These are phyloP conservation scores for Gobiocypris rarus DNA, from an alignment of 2,113 vertebrate species.

Conservation along the genomic window DNA sequence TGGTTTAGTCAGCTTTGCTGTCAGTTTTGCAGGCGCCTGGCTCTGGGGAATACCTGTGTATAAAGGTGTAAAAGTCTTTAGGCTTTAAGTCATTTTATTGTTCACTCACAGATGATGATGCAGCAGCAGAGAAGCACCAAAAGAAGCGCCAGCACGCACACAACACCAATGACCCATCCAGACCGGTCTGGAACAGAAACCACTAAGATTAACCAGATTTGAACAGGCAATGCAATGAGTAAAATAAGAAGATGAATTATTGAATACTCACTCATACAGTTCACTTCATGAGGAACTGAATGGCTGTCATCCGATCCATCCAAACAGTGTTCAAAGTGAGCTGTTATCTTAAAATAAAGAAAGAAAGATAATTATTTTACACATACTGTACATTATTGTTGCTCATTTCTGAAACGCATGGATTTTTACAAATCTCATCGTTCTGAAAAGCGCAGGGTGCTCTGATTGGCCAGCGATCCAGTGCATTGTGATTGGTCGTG, in stretches of 20 bases:
- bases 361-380: too few relatives aligned
- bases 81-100: background rate
- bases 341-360: background rate
- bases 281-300: background rate
- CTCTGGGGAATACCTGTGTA: too few relatives aligned
- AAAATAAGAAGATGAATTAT: background rate
- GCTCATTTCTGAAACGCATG: too few relatives aligned
- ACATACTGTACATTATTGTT: too few relatives aligned
- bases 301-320: rapidly evolving
- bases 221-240: background rate
- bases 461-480: too few relatives aligned
- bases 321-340: background rate
- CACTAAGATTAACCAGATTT: background rate
- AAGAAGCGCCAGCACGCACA: background rate
- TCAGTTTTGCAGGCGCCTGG: too few relatives aligned
- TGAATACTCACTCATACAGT: conserved; percentile 34
- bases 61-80: too few relatives aligned
- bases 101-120: conserved; percentile 16
- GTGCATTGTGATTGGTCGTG: too few relatives aligned
- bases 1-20: too few relatives aligned
- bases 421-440: too few relatives aligned
- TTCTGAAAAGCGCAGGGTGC: too few relatives aligned
- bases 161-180: background rate
- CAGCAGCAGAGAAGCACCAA: conserved; percentile 25
- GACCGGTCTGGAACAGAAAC: background rate